A percentile compares a stretch with the other conserved stretches of the same genome.
These are phyloP conservation scores for Rafetus swinhoei DNA, from an alignment of 2,113 vertebrate genomes.

Conservation along the genomic window DNA sequence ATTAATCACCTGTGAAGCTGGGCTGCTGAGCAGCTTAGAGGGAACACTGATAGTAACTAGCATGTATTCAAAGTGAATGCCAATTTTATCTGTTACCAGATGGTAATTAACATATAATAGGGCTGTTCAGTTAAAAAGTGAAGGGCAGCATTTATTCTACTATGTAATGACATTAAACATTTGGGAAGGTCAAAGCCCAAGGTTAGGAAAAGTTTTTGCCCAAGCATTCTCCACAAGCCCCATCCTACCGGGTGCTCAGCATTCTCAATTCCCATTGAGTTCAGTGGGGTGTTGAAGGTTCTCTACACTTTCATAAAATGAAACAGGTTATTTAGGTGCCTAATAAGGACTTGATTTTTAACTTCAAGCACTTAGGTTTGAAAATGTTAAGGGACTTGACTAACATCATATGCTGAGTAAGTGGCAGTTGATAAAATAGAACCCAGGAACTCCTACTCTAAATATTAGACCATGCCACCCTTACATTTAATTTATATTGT, in stretches of 20 bases:
- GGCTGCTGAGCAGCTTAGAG: no score
- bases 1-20: no score
- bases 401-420: not conserved
- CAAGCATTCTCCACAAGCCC: not conserved
- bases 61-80: not conserved
- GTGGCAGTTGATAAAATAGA: not conserved
- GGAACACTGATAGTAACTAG: not conserved
- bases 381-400: not conserved
- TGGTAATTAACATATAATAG: not conserved
- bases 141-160: not conserved
- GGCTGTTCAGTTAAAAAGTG: not conserved
- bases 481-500: not conserved
- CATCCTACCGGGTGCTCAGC: not conserved
- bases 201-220: not conserved
- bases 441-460: not conserved
- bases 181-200: not conserved
- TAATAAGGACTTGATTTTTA: not conserved
- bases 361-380: not conserved
- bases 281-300: not conserved
- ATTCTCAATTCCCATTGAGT: not conserved
- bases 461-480: not conserved
- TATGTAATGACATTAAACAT: not conserved
- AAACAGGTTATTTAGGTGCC: not conserved
- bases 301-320: not conserved
- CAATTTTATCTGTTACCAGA: not conserved